Evolutionary conservation across 2,113 vertebrate species (phyloP).

Genomic region (Ceuthmochares aereus): DNA sequence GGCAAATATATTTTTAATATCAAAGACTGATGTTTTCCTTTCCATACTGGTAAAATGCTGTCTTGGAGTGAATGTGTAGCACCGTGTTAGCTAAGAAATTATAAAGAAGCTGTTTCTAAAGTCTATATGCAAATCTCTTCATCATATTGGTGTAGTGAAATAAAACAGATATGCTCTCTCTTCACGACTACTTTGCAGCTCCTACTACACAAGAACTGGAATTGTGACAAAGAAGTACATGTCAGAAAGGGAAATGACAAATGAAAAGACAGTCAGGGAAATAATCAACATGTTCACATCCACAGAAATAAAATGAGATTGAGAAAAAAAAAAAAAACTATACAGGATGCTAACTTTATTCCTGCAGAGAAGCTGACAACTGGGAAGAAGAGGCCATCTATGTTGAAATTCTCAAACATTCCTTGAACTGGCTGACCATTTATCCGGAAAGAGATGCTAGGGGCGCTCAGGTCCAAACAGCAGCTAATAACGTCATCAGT

Average conservation of each 20-base stretch:
- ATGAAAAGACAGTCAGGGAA: neutral
- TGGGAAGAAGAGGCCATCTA: slow-evolving; percentile 94
- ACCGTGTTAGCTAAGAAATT: neutral
- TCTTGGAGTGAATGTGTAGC: neutral
- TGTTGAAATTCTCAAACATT: slow-evolving; percentile 99
- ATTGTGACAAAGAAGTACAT: neutral
- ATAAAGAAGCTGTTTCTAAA: neutral
- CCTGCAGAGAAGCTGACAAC: slow-evolving; percentile 95
- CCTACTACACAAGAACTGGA: neutral
- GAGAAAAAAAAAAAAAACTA: neutral
- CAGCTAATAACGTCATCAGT: slow-evolving; percentile 96
- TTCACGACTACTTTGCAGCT: neutral
- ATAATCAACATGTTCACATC: neutral
- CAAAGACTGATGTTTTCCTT: neutral
- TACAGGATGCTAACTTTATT: slow-evolving; percentile 86
- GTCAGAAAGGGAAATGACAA: neutral
- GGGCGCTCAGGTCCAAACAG: slow-evolving; percentile 93
- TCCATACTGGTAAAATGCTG: neutral
- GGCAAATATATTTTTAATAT: neutral
- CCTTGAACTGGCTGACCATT: slow-evolving; percentile 97
- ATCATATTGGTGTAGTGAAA: neutral
- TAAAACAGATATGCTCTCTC: neutral
- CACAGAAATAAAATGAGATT: neutral
- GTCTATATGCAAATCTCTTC: neutral
- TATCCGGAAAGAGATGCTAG: slow-evolving; percentile 96